Base-by-base conservation (phyloP, 2,797 vertebrate species). In the Rhinella marina region DNA sequence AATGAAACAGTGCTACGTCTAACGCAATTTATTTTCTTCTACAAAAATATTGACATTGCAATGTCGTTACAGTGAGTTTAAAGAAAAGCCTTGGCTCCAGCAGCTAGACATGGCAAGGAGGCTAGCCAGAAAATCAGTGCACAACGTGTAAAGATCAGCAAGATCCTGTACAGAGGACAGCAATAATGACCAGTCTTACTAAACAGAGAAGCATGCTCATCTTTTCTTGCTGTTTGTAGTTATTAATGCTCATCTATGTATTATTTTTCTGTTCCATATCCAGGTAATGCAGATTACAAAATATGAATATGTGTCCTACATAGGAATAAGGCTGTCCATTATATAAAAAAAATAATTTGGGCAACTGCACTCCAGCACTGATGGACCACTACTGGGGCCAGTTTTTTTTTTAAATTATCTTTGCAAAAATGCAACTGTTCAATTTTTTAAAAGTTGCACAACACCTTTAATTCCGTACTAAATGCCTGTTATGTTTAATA, bases 31-130 rank as follows among this genome's bases (percentile, higher is more conserved):
- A n/a, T 13, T 19, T 73, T 41, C 25, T 57, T 73, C 8, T 48
- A 13, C 48, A 25, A 80, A 70, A 11, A 70, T 13, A 41, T 11
- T 72, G 72, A 81, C 23, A 66, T 82, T 52, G 0, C 57, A 1
- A 79, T 77, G 32, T 91, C 66, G 70, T 91, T 93, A 9, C 90
- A 96, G 95, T 90, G 90, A 93, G 78, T 97, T 97, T 92, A 96
- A 95, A 90, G 95, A 95, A 92, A 96, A 94, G 81, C 90, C 91
- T 48, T 96, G 95, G 95, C 90, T 93, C 61, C 94, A 94, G 86
- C 95, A 95, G 91, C 91, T 96, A 88, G 92, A 80, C 80, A 94
- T 96, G 85, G 95, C 95, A 64, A 91, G 93, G 68, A 92, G 84
- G 61, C 90, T 96, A 85, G 93, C 94, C 59, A 95, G 91, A 90